Conservation (phyloP, 2,797 vertebrate species). For the Hypotaenidia okinawae region DNA sequence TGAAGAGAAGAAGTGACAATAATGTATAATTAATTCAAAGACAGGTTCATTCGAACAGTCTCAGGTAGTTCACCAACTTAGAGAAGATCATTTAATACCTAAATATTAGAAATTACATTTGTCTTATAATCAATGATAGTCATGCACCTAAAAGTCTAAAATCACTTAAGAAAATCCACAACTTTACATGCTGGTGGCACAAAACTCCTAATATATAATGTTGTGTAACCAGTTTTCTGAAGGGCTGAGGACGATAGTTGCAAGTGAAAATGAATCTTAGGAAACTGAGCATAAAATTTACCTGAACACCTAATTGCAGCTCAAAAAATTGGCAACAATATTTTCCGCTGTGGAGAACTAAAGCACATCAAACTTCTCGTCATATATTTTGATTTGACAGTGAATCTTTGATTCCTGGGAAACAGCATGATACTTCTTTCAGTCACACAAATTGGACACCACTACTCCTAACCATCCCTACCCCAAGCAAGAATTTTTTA, state of each 20-base stretch:
- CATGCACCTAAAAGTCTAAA: background rate
- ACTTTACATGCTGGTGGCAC: background rate
- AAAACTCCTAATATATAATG: background rate
- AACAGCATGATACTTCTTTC: background rate
- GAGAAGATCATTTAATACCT: background rate
- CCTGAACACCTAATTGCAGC: background rate
- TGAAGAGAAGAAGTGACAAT: background rate
- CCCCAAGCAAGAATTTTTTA: background rate
- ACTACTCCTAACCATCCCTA: background rate
- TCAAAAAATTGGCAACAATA: background rate
- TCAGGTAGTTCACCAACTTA: background rate
- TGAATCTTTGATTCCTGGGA: background rate
- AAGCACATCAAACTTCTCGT: background rate
- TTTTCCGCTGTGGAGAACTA: background rate
- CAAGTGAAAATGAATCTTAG: background rate
- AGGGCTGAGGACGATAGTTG: background rate
- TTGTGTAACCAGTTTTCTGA: background rate
- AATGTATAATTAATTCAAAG: background rate
- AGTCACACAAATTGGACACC: background rate
- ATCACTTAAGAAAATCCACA: background rate
- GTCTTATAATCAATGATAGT: background rate
- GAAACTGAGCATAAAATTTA: background rate
- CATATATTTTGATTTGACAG: background rate
- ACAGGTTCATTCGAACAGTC: background rate
- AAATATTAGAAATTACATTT: background rate